Base-by-base conservation (phyloP, 2,888 invertebrate species). In the Melieria omissa region DNA sequence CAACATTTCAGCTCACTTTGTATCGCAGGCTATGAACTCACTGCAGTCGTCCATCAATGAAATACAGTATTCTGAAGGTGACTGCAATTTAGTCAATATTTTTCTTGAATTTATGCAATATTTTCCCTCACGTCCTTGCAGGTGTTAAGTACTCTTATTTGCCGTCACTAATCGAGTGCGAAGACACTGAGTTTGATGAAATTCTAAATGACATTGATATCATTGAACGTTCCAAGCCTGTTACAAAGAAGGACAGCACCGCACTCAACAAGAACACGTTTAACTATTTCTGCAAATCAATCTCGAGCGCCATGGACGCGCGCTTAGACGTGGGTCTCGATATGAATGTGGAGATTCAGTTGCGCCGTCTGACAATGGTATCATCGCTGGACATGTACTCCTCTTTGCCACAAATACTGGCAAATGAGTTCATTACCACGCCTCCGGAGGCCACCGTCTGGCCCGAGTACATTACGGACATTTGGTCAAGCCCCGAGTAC, bases 151-250 rank as follows among this genome's bases (percentile, higher is more conserved):
- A 85, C 74, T 85, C 85, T 41, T 89, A 89, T 75, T 83, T 93
- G 61, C 92, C 92, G 0, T 93, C 93, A 16, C 89, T 94, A 12
- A 90, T 92, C 49, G 95, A 95, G 82, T 93, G 93, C 0, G 95
- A 95, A 75, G 95, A 95, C 81, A 93, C 93, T 0, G 95, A 95
- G 79, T 89, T 93, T 1, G 95, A 95, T 81, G 94, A 94, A 78
- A 91, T 93, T 74, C 86, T 93, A 0, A 93, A 93, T 76, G 92
- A 92, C 75, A 90, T 92, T 74, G 92, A 92, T 78, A 90, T 91
- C 75, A 85, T 91, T 9, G 91, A 92, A 81, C 88, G 90, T 60
- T 89, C 89, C 4, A 88, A 89, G 76, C 90, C 89, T 71, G 88
- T 91, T 74, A 88, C 92, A 72, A 89, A 90, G 72, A 89, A 89